Evolutionary conservation across 2,888 invertebrate genomes (phyloP), one percentile per base, ranked within the genome.

Genomic region (Drosophila flavopinicola): DNA sequence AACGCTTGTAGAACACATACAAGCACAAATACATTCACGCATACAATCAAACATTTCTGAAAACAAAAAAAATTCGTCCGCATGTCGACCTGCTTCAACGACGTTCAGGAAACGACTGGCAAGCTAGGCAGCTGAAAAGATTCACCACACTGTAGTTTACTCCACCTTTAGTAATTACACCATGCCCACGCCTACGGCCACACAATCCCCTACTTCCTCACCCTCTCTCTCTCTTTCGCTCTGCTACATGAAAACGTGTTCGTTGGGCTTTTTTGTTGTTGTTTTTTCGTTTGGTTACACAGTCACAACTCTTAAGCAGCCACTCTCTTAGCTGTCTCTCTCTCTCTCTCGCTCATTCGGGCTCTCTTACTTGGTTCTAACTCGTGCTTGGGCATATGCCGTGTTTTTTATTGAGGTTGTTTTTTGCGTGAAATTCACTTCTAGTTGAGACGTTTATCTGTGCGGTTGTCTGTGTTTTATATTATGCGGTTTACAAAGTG

Each of bases 401-500:
- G 47, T 63, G 42, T 56, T 51, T 64, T 54, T 39, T 61, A 44
- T 47, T 25, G 57, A 47, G 58, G 32, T 27, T 70, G 47, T 68
- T 52, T 44, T 44, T 30, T 20, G 44, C 44, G 35, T 63, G 75
- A 76, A 78, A 75, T 87, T 82, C 88, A 88, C 76, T 89, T 88
- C 78, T 66, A 86, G 80, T 86, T 88, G 89, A 87, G 80, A 88
- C 88, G 78, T 88, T 80, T 85, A 78, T 83, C 83, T 72, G 85
- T 65, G 80, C 89, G 88, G 85, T 87, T 78, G 75, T 54, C 72
- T 66, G 66, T 44, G 61, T 75, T 71, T 65, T 64, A 42, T 71
- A 60, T 57, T 57, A 42, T 49, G 57, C 73, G 76, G 54, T 66
- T 66, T 68, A 49, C 32, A 42, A 45, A 48, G 56, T 52, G 44